Conservation (phyloP, 2,888 invertebrate genomes). For the Aporophyla lueneburgensis region DNA sequence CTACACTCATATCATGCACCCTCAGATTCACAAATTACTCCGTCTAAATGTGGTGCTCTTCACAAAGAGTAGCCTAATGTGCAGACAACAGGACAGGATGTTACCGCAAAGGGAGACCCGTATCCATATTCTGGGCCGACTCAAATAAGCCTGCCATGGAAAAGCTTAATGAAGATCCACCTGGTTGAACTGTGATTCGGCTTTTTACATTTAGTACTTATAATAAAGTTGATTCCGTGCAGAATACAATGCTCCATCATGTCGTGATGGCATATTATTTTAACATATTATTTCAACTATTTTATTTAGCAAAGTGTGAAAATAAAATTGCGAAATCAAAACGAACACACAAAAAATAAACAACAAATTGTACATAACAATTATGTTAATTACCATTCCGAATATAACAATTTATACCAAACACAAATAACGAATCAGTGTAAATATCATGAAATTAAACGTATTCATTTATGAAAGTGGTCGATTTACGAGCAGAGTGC, state of each 20-base stretch:
- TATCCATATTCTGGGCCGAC: not conserved
- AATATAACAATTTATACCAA: slow-evolving; percentile 22
- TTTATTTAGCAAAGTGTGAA: not conserved
- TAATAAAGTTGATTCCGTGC: not conserved
- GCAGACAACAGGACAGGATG: no score
- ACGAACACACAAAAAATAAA: slow-evolving; percentile 22
- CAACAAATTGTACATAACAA: slow-evolving; percentile 18
- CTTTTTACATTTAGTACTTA: not conserved
- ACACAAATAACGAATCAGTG: slow-evolving; percentile 43
- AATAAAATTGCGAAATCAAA: not conserved
- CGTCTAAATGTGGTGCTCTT: not conserved
- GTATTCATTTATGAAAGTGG: slow-evolving; percentile 47
- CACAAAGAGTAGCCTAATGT: not conserved
- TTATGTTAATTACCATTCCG: slow-evolving; percentile 38
- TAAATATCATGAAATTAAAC: slow-evolving; percentile 48
- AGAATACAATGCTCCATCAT: no score
- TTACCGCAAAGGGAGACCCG: not conserved
- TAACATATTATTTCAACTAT: not conserved
- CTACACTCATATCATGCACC: not conserved
- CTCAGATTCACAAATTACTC: not conserved
- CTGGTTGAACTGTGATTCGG: not conserved
- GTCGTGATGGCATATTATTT: not conserved
- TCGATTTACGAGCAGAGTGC: slow-evolving; percentile 40
- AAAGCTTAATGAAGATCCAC: not conserved
- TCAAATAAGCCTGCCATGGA: not conserved